Evolutionary conservation across 2,113 vertebrate genomes (phyloP).

Genomic region (Hippocampus zosterae): DNA sequence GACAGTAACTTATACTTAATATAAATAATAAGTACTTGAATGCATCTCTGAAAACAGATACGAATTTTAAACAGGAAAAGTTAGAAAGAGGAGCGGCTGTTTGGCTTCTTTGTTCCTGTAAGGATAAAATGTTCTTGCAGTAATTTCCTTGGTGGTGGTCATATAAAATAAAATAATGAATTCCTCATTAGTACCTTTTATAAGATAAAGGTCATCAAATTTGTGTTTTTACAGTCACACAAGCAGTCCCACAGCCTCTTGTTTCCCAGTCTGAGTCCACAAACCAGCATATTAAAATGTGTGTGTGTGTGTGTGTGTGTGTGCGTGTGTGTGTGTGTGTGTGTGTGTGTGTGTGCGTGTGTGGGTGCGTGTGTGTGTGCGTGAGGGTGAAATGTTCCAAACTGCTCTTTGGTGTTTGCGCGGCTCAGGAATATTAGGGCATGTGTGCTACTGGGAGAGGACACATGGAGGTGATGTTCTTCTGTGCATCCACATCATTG

Average conservation of each 20-base stretch:
- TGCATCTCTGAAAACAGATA: constrained; percentile 15
- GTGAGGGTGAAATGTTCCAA: constrained; percentile 4
- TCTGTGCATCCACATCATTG: constrained; percentile 9
- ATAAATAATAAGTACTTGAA: constrained; percentile 18
- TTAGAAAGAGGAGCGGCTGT: constrained; percentile 21
- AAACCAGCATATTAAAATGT: constrained; percentile 8
- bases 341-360: no score
- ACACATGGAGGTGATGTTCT: constrained; percentile 18
- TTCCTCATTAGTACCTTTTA: not conserved
- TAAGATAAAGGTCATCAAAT: not conserved
- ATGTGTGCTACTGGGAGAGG: constrained; percentile 26
- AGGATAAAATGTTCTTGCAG: constrained; percentile 50
- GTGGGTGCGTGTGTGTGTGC: not conserved
- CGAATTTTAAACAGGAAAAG: constrained; percentile 14
- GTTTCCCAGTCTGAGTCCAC: not conserved
- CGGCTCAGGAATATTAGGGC: constrained; percentile 1
- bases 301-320: not conserved
- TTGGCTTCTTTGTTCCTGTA: constrained; percentile 5
- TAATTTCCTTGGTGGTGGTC: constrained; percentile 44
- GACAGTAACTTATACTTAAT: constrained; percentile 16
- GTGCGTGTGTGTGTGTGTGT: no score
- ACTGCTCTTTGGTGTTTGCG: constrained; percentile 6
- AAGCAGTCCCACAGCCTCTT: not conserved
- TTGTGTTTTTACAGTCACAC: not conserved
- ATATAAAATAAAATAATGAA: not conserved